A percentile compares a stretch with the other conserved stretches of the same genome.
These are phyloP conservation scores for Eonycteris spelaea DNA, from an alignment of 2,113 vertebrate genomes.

Conservation along the genomic window DNA sequence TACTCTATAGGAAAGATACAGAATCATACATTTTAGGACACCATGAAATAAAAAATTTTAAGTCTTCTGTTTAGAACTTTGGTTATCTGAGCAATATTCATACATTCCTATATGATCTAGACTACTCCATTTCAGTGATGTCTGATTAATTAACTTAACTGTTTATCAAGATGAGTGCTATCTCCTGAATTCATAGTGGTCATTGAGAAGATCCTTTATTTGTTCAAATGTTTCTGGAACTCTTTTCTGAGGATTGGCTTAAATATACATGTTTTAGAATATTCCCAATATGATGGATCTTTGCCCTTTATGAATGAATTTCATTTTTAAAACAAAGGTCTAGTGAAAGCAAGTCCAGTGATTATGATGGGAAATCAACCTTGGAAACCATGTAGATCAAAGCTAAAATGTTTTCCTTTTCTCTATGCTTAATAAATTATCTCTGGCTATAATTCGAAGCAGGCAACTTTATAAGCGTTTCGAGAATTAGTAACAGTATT, in stretches of 20 bases:
- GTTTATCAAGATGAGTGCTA: not conserved
- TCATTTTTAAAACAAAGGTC: not conserved
- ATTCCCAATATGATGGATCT: not conserved
- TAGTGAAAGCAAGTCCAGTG: not conserved
- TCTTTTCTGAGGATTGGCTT: not conserved
- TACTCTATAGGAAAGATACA: not conserved
- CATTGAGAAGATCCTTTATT: not conserved
- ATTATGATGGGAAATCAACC: not conserved
- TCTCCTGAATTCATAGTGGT: not conserved
- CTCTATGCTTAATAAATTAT: not conserved
- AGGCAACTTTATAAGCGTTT: not conserved
- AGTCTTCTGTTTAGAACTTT: not conserved
- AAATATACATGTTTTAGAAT: not conserved
- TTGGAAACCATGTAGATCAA: not conserved
- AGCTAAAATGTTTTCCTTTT: not conserved
- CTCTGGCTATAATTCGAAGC: not conserved
- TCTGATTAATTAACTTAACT: not conserved
- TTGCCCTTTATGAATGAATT: constrained; percentile 2
- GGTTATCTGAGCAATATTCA: not conserved
- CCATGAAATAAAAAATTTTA: not conserved
- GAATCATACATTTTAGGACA: not conserved
- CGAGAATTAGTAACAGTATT: not conserved
- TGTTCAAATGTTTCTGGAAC: not conserved
- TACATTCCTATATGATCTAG: not conserved
- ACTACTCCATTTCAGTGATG: not conserved